A percentile compares a stretch with the other conserved stretches of the same genome.
phyloP scores from a whole-genome alignment of 2,113 vertebrate species.

The Choloepus hoffmanni region DNA sequence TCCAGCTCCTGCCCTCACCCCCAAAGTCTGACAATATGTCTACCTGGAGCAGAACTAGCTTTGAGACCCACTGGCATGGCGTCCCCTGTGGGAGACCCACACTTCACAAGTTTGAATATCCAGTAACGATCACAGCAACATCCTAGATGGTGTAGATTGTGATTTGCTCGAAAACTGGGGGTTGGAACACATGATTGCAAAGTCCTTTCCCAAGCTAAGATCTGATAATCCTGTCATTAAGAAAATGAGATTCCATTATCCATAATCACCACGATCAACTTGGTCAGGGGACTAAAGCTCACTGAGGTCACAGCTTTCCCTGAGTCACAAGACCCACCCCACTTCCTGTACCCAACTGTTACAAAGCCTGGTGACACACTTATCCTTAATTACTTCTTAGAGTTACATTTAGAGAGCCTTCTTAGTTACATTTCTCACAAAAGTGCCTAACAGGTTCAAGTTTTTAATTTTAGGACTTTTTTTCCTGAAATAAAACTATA shows the following conservation, averaged over 20 bases:
- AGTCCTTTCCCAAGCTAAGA: constrained; percentile 56
- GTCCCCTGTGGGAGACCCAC: not conserved
- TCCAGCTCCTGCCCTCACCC: not conserved
- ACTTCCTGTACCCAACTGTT: constrained; percentile 27
- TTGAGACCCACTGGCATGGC: not conserved
- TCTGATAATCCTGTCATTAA: constrained; percentile 66
- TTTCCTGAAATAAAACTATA: constrained; percentile 45
- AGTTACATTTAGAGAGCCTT: not conserved
- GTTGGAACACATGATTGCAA: constrained; percentile 58
- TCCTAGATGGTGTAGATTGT: constrained; percentile 38
- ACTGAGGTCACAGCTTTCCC: constrained; percentile 39
- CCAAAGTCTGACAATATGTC: not conserved
- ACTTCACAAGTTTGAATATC: not conserved
- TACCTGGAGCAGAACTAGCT: not conserved
- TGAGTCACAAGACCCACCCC: constrained; percentile 57
- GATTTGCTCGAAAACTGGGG: constrained; percentile 22
- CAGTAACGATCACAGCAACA: not conserved
- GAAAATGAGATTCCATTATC: constrained; percentile 69
- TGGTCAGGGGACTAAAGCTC: constrained; percentile 38
- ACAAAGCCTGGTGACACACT: constrained; percentile 31
- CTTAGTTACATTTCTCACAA: constrained; percentile 38
- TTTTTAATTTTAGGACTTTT: constrained; percentile 19
- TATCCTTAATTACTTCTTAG: constrained; percentile 29
- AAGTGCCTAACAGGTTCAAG: not conserved
- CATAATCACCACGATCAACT: constrained; percentile 69